Evolutionary conservation across 2,113 vertebrate genomes (phyloP).

Genomic region (Diglossa brunneiventris): DNA sequence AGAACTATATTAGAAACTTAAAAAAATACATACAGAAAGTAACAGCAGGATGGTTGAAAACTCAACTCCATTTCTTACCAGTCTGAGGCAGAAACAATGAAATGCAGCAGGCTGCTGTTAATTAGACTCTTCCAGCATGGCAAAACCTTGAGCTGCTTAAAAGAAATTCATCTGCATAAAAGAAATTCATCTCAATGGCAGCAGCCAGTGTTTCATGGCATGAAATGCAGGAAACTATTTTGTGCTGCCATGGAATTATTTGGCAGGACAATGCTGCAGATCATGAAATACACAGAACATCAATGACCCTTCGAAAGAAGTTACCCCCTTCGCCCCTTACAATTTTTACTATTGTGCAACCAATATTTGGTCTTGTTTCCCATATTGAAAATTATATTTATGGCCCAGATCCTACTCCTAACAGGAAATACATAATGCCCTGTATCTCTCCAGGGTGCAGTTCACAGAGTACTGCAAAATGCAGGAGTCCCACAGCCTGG

Average conservation of each 20-base stretch:
- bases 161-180: slow-evolving; percentile 22
- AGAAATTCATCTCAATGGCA: slow-evolving; percentile 6
- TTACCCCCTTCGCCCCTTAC: not conserved
- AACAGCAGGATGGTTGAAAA: slow-evolving; percentile 17
- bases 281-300: not conserved
- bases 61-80: not conserved
- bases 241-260: not conserved
- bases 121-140: slow-evolving; percentile 3
- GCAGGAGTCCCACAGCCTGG: not conserved
- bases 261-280: not conserved
- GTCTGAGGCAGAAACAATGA: not conserved
- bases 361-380: not conserved
- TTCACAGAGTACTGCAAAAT: not conserved
- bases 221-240: not conserved
- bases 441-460: not conserved
- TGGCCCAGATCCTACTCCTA: not conserved
- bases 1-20: not conserved
- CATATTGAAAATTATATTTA: not conserved
- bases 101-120: slow-evolving; percentile 13
- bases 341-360: not conserved
- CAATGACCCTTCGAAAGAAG: not conserved
- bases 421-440: not conserved
- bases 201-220: not conserved
- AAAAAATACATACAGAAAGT: slow-evolving; percentile 20
- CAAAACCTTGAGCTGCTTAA: not conserved